Evolutionary conservation across 2,888 invertebrate genomes (phyloP).

Genomic region (Pristionchus exspectatus): DNA sequence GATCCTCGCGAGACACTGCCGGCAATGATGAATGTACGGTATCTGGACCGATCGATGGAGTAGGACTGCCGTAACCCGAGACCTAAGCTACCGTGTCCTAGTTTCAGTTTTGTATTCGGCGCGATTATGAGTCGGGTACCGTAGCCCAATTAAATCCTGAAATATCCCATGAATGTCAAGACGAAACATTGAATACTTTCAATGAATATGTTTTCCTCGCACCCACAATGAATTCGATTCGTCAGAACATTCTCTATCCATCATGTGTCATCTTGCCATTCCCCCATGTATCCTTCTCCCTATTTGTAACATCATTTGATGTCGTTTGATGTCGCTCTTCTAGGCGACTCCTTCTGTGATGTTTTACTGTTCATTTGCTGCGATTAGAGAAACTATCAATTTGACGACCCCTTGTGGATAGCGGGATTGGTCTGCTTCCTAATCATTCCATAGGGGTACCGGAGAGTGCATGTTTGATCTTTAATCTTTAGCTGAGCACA

Average conservation of each 20-base stretch:
- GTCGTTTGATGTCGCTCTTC: background rate
- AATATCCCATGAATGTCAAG: background rate
- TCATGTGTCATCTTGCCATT: conserved; percentile 7
- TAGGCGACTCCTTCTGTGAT: background rate
- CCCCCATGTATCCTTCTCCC: background rate
- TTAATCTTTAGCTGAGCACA: background rate
- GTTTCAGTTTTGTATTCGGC: too few relatives aligned
- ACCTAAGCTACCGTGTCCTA: too few relatives aligned
- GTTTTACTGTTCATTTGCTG: background rate
- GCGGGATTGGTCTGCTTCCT: too few relatives aligned
- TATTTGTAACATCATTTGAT: background rate
- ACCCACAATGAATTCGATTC: background rate
- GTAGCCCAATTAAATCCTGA: background rate
- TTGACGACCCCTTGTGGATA: too few relatives aligned
- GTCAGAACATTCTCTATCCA: background rate
- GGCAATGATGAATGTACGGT: conserved; percentile 15
- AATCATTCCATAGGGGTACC: background rate
- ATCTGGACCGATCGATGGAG: background rate
- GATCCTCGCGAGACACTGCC: conserved; percentile 3
- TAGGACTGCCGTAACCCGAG: background rate
- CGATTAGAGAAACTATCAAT: too few relatives aligned
- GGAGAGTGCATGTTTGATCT: background rate
- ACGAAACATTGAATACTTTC: background rate
- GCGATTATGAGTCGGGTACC: background rate
- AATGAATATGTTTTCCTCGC: background rate